These are phyloP conservation scores for Octodonta nipae DNA, from an alignment of 2,888 invertebrate genomes.

Conservation along the genomic window DNA sequence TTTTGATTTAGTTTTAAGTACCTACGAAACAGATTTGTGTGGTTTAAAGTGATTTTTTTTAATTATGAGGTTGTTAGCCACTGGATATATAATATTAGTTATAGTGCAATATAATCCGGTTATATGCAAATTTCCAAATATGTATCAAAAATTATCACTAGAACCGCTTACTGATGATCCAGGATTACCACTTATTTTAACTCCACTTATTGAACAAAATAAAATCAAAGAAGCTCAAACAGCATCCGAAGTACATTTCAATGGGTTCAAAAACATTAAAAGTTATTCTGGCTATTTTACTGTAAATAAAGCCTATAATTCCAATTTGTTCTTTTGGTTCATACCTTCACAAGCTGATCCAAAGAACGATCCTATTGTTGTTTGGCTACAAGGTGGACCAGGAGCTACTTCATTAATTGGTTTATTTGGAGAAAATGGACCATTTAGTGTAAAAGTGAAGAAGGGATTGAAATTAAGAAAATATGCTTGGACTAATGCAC, in stretches of 20 bases:
- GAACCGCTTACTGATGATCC: constrained; percentile 22
- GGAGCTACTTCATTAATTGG: constrained; percentile 69
- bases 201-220: constrained; percentile 58
- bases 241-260: constrained; percentile 40
- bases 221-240: constrained; percentile 51
- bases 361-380: constrained; percentile 52
- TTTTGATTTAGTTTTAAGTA: too few species aligned
- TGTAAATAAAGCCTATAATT: constrained; percentile 60
- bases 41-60: too few species aligned
- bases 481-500: constrained; percentile 66
- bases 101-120: constrained; percentile 15
- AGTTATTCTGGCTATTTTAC: constrained; percentile 76
- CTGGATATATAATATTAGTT: constrained; percentile 10
- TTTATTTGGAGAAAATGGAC: constrained; percentile 70
- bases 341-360: constrained; percentile 55
- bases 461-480: constrained; percentile 43
- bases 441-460: constrained; percentile 39
- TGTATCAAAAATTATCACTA: constrained; percentile 15
- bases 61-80: too few species aligned
- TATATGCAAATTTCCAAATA: constrained; percentile 14
- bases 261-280: constrained; percentile 43
- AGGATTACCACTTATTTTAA: constrained; percentile 57
- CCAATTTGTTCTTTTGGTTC: constrained; percentile 86
- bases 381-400: constrained; percentile 82
- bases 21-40: too few species aligned